phyloP scores from a whole-genome alignment of 1,140 invertebrate genomes.

The Asbolus verrucosus region DNA sequence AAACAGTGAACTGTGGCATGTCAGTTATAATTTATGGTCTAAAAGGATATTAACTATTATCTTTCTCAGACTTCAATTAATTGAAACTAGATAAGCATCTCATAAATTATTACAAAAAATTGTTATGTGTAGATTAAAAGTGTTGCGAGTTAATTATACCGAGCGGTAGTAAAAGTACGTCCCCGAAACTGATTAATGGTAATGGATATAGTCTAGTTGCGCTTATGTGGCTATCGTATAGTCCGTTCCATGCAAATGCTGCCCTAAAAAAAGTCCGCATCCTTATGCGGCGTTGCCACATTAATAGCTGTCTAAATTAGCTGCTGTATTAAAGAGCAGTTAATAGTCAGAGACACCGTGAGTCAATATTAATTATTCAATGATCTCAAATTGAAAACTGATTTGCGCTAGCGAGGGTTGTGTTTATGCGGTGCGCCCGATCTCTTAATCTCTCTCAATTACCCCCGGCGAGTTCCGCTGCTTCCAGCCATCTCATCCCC shows the following conservation, averaged over 20 bases:
- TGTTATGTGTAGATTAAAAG: constrained; percentile 33
- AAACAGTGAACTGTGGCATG: constrained; percentile 12
- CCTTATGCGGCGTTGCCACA: too few relatives aligned
- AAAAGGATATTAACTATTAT: constrained; percentile 31
- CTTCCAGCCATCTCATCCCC: constrained; percentile 42
- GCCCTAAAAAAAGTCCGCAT: constrained; percentile 5
- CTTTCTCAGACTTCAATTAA: constrained; percentile 24
- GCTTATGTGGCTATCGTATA: too few relatives aligned
- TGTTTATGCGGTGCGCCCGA: constrained; percentile 61
- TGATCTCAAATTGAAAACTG: constrained; percentile 61
- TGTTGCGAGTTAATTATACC: constrained; percentile 37
- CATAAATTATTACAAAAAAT: constrained; percentile 26
- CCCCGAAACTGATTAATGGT: constrained; percentile 30
- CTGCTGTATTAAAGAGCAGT: constrained; percentile 47
- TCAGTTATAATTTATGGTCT: constrained; percentile 15
- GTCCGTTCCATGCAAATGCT: too few relatives aligned
- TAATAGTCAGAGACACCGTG: constrained; percentile 51
- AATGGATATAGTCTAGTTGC: constrained; percentile 31
- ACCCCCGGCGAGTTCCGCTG: constrained; percentile 51
- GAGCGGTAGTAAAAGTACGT: constrained; percentile 13
- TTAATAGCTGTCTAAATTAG: too few relatives aligned
- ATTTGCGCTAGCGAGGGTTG: constrained; percentile 56
- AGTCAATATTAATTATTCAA: constrained; percentile 62
- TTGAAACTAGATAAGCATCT: constrained; percentile 34
- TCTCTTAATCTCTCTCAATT: constrained; percentile 63